Evolutionary conservation across 2,797 vertebrate species (phyloP), one percentile per base, ranked within the genome.

Genomic region (Aeoliscus strigatus): DNA sequence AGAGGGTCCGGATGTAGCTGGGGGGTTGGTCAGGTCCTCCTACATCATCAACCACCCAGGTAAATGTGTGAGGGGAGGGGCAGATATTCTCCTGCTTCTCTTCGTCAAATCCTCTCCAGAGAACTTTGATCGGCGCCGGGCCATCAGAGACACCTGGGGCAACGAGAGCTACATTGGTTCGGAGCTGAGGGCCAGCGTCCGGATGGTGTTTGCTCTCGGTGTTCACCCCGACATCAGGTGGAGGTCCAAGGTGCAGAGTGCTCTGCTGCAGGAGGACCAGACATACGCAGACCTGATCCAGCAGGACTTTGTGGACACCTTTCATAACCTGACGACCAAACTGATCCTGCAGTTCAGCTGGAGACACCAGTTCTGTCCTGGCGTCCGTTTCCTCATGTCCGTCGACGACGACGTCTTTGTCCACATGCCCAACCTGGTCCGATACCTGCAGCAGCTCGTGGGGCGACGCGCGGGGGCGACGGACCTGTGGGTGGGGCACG

Each of bases 361-460:
- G 95, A 82, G 82, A 9, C 88, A 94, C n/a, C 26, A 53, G 1
- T 90, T 87, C 82, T 98, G 95, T 66, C 77, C 85, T 8, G 88
- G 90, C 27, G 93, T 94, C 14, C 90, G 30, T 44, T 98, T 98
- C 65, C 48, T 97, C 59, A 98, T 98, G 94, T 91, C 91, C 24
- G 92, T 91, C 0, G 94, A 97, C 11, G 94, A 98, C 3, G 93
- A 97, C 52, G 81, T 97, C 50, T 98, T 98, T 51, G 80, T 97
- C 45, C 95, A 98, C 55, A 86, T 90, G 81, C 93, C 93, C 55
- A 98, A 97, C 60, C 85, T 97, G 17, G 82, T 96, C 16, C 81
- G 50, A 16, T 95, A 93, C 79, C 86, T 98, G 44, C 88, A 76
- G 64, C 71, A 74, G 14, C 69, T 93, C 21, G 62, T 75, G 27